Evolutionary conservation across 2,797 vertebrate genomes (phyloP).

Genomic region (Notoglanidium macrostoma): DNA sequence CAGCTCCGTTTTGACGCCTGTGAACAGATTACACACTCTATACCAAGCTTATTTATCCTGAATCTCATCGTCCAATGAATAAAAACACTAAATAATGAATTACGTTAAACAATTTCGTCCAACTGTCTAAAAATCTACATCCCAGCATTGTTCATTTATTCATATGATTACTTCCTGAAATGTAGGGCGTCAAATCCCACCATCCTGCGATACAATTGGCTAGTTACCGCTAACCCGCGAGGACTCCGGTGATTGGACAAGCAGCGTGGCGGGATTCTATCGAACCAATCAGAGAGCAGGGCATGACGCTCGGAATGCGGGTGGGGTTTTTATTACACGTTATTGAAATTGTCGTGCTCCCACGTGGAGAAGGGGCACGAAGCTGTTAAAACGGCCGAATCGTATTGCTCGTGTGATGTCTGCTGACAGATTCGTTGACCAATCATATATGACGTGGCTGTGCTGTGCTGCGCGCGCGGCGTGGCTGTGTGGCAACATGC

Average conservation of each 20-base stretch:
- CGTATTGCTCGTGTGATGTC: slow-evolving; percentile 89
- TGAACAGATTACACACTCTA: background rate
- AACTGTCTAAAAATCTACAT: background rate
- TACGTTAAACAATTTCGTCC: background rate
- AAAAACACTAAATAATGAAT: background rate
- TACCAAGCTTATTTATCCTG: background rate
- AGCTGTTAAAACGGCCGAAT: slow-evolving; percentile 75
- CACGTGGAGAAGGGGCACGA: slow-evolving; percentile 22
- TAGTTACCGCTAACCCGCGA: background rate
- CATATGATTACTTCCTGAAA: slow-evolving; percentile 9
- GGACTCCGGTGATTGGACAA: background rate
- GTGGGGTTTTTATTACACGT: background rate
- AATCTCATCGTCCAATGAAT: background rate
- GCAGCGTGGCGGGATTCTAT: background rate
- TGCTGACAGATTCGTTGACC: slow-evolving; percentile 86
- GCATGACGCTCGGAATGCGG: background rate
- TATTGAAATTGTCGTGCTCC: slow-evolving; percentile 21
- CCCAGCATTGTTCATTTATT: background rate
- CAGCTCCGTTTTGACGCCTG: background rate
- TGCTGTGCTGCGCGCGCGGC: slow-evolving; percentile 79
- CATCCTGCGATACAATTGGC: background rate
- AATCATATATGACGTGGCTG: slow-evolving; percentile 82
- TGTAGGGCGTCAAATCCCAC: slow-evolving; percentile 6
- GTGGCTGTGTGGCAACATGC: slow-evolving; percentile 60
- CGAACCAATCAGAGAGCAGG: background rate